Base-by-base conservation (phyloP, 2,888 invertebrate genomes). In the Epiperipatus broadwayi region DNA sequence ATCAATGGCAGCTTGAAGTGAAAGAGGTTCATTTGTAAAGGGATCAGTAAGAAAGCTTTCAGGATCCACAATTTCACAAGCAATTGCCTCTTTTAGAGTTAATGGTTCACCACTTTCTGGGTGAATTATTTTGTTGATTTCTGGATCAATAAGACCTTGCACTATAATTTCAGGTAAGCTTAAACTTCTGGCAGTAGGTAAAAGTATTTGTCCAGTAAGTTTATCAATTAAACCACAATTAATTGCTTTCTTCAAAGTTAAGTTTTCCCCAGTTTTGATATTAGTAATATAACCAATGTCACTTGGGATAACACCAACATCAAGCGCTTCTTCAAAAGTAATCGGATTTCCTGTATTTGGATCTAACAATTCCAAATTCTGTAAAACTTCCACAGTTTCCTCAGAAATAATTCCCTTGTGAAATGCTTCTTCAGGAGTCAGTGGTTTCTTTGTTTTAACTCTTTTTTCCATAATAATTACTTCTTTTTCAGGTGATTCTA, bases 231-330 rank as follows among this genome's bases (percentile, higher is more conserved):
- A 70, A 39, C 85, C 84, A 44, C 78, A 69, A 36, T 73, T 69
- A 21, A 91, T 67, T 1, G 91, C 93, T 60, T 85, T 75, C 41
- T 73, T 71, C 40, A 95, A 75, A 7, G 72, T 76, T 8, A 91
- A 54, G 7, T 73, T 59, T 47, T 83, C 75, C 35, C 84, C 79
- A 43, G 76, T 71, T 52, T 78, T 72, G 2, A 79, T 78, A 63
- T 95, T 89, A 4, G 74, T 62, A 43, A 91, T 76, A 47, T 71
- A 69, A 18, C 89, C 89, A 33, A 67, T 66, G 35, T 70, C 68
- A 33, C 77, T 75, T 55, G 79, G 71, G 35, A 87, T 63, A 45
- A 74, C 64, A 2, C 75, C 74, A 4, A 61, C 57, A 43, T 71
- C 69, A 15, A 87, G 64, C 2, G 83, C 81, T 54, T 80, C 77